These are phyloP conservation scores for Crenuchus spilurus DNA, from an alignment of 2,797 vertebrate genomes.

Conservation along the genomic window DNA sequence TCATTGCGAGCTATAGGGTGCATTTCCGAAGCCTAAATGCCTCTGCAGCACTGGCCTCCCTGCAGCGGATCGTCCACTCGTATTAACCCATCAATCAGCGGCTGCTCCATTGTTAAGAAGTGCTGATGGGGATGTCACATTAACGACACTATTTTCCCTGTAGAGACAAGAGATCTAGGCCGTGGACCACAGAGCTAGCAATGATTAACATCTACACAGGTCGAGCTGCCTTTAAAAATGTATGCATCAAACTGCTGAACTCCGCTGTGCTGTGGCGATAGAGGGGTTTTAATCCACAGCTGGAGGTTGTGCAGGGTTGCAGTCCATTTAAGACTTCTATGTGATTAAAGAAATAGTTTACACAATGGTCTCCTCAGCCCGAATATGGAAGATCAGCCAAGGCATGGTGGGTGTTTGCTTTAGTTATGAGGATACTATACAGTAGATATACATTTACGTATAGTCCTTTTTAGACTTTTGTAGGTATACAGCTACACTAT, in stretches of 20 bases:
- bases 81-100: constrained; percentile 53
- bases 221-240: not conserved
- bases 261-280: not conserved
- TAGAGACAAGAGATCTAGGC: constrained; percentile 38
- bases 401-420: not conserved
- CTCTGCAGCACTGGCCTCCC: constrained; percentile 1
- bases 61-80: constrained; percentile 21
- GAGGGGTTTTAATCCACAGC: not conserved
- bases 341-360: not conserved
- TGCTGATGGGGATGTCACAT: constrained; percentile 42
- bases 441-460: no score
- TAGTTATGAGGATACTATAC: no score
- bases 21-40: not conserved
- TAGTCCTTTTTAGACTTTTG: no score
- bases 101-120: constrained; percentile 27
- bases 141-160: constrained; percentile 45
- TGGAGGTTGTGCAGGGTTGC: not conserved
- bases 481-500: no score
- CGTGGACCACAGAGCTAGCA: constrained; percentile 24
- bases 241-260: not conserved
- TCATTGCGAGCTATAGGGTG: constrained; percentile 2
- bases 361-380: not conserved
- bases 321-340: not conserved
- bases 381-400: not conserved
- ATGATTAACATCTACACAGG: constrained; percentile 38